Conservation (phyloP, 2,113 vertebrate species). For the Serinus canaria region DNA sequence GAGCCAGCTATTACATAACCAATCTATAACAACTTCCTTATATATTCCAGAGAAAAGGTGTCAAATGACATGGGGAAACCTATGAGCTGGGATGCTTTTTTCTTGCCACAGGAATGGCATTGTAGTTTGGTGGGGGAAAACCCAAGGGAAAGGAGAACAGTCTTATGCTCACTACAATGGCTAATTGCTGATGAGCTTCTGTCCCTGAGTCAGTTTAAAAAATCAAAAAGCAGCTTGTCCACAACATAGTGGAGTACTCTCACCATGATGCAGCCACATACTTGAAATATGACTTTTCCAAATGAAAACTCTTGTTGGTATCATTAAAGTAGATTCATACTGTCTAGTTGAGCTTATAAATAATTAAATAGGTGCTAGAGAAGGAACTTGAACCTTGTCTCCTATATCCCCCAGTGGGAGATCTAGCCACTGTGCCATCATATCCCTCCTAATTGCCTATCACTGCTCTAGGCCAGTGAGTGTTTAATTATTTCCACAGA, state of each 20-base stretch:
- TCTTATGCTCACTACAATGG: background rate
- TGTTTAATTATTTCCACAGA: background rate
- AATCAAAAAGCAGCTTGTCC: background rate
- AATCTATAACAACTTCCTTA: background rate
- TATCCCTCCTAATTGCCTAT: background rate
- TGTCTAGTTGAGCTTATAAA: background rate
- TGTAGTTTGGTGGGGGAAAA: background rate
- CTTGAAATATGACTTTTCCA: background rate
- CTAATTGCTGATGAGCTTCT: background rate
- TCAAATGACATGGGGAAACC: background rate
- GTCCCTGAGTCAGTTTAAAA: background rate
- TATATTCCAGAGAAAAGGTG: background rate
- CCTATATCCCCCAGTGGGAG: background rate
- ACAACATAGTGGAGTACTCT: background rate
- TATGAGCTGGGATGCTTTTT: rapidly evolving
- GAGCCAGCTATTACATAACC: background rate
- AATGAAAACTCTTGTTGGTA: background rate
- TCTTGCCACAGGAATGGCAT: background rate
- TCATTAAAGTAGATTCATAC: background rate
- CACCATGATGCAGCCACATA: background rate
- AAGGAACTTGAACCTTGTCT: background rate
- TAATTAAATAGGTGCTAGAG: background rate
- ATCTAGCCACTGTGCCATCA: background rate
- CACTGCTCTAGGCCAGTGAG: background rate
- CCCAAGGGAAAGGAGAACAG: background rate